Base-by-base conservation (phyloP, 2,113 vertebrate species). In the Terrapene triunguis region DNA sequence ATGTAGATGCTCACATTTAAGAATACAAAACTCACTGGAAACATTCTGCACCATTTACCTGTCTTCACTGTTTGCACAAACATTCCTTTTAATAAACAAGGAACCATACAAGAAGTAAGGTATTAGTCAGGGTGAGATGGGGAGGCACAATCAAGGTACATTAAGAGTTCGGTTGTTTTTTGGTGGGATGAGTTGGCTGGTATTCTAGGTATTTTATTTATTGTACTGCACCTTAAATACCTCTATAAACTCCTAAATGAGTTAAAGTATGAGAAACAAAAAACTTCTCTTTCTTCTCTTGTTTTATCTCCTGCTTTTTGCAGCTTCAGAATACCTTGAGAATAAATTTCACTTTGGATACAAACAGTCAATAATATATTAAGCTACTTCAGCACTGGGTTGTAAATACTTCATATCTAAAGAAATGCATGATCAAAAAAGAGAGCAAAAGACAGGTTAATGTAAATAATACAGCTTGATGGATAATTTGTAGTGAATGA, bases 311-410 rank as follows among this genome's bases (percentile, higher is more conserved):
- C 10, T 92, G 5, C 10, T 85, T 17, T 55, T 25, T 93, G 17
- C 32, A 85, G 16, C 50, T 96, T 95, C 88, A 90, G 25, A 87
- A 83, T 62, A 90, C 16, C 65, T 93, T 81, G 35, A 8, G 53
- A 95, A 90, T 5, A 87, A 84, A 82, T 10, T 80, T 92, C 25
- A 65, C 21, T 51, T 78, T 81, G 10, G 50, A 79, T 90, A 10
- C 10, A 89, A 92, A 79, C 21, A n/a, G 17, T 90, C 11, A 89
- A 80, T 91, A 94, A 91, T 89, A 83, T 65, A 85, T 94, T 65
- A 89, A 87, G 44, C 38, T 81, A 47, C 17, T 48, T 91, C 76
- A 92, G 44, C 44, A 35, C 14, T 50, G 87, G 17, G 29, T 1
- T 85, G 5, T 55, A 48, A 89, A 85, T 57, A 2, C 22, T 92